These are phyloP conservation scores for Apoderus coryli DNA, from an alignment of 2,888 invertebrate genomes.

Conservation along the genomic window DNA sequence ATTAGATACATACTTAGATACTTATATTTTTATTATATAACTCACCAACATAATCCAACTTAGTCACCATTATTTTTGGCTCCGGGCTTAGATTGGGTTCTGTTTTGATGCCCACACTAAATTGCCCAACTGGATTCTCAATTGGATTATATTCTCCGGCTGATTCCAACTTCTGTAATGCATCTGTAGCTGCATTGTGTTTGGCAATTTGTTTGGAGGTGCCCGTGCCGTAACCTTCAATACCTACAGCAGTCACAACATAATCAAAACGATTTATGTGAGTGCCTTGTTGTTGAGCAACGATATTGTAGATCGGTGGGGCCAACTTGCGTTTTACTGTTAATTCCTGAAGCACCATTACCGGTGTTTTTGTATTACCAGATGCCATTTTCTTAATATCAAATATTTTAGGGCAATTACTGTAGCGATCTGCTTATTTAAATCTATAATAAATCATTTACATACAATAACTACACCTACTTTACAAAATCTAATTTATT, in stretches of 20 bases:
- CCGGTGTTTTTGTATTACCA: slow-evolving; percentile 41
- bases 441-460: too few species aligned
- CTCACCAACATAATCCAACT: too few species aligned
- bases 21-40: too few species aligned
- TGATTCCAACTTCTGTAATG: slow-evolving; percentile 32
- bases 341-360: slow-evolving; percentile 51
- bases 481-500: too few species aligned
- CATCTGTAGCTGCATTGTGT: slow-evolving; percentile 40
- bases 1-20: too few species aligned
- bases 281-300: slow-evolving; percentile 23
- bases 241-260: slow-evolving; percentile 8
- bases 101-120: too few species aligned
- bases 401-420: too few species aligned
- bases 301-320: slow-evolving; percentile 38
- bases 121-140: slow-evolving; percentile 21
- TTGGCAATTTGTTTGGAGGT: slow-evolving; percentile 44
- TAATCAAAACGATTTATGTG: slow-evolving; percentile 32
- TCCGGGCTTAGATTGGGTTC: too few species aligned
- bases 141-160: slow-evolving; percentile 27
- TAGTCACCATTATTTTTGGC: too few species aligned
- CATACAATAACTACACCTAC: too few species aligned
- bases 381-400: slow-evolving; percentile 10
- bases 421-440: too few species aligned
- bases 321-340: slow-evolving; percentile 37
- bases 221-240: slow-evolving; percentile 18